Percentiles rank a stretch among this genome's conserved stretches.
Conservation (phyloP, 2,888 invertebrate genomes). For the Heliconius aoede region DNA sequence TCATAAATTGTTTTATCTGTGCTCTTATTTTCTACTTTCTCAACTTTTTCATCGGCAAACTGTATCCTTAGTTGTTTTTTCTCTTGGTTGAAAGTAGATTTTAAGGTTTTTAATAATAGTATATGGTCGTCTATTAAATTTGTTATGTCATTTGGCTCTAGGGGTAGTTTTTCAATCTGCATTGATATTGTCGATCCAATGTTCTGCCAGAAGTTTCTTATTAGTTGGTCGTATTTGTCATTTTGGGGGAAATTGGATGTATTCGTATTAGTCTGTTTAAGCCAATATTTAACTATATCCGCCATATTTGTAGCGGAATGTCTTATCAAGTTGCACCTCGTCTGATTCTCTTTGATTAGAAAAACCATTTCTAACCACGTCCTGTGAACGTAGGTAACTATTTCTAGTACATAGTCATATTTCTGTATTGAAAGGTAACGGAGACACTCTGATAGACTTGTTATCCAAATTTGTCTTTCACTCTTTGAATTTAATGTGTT, state of each 20-base stretch:
- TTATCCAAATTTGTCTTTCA: constrained; percentile 87
- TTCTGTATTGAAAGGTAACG: constrained; percentile 65
- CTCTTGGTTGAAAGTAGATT: constrained; percentile 55
- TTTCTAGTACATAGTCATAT: constrained; percentile 53
- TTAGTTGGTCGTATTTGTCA: constrained; percentile 62
- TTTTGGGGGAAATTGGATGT: constrained; percentile 30
- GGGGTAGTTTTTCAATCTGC: constrained; percentile 69
- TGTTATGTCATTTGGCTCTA: constrained; percentile 66
- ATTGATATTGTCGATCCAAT: constrained; percentile 58
- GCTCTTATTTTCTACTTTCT: neutral
- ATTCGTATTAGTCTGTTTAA: constrained; percentile 53
- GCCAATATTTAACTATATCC: constrained; percentile 65
- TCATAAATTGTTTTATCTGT: constrained; percentile 45
- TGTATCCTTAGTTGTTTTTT: constrained; percentile 60
- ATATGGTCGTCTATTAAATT: constrained; percentile 72
- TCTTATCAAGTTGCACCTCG: constrained; percentile 56
- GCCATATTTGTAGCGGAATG: constrained; percentile 60
- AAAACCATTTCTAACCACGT: constrained; percentile 61
- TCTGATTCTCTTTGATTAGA: constrained; percentile 48
- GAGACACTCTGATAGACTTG: constrained; percentile 89
- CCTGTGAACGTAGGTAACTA: constrained; percentile 58
- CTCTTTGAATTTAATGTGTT: constrained; percentile 85
- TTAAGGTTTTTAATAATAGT: constrained; percentile 61
- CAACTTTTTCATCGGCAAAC: constrained; percentile 54
- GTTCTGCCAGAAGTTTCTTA: constrained; percentile 74